A percentile compares a stretch with the other conserved stretches of the same genome.
Evolutionary conservation across 2,797 vertebrate species (phyloP).

Genomic region (Alouatta caraya): DNA sequence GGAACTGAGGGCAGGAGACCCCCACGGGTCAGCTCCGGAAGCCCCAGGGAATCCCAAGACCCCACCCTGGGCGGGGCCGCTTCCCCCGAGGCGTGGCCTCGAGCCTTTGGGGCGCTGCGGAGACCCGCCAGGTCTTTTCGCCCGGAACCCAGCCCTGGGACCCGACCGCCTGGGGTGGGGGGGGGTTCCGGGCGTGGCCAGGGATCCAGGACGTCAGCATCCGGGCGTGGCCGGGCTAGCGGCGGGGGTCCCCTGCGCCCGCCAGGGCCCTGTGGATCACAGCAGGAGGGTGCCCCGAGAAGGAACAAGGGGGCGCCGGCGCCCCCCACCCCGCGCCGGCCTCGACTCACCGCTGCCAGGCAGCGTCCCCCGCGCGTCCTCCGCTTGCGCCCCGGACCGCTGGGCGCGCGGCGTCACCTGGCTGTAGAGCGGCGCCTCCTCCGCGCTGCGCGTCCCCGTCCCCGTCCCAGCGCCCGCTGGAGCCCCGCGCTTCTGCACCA

Average conservation of each 20-base stretch:
- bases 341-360: conserved; percentile 15
- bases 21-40: not conserved
- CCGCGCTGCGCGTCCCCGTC: fast-evolving
- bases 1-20: not conserved
- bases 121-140: fast-evolving
- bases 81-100: not conserved
- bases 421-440: conserved; percentile 43
- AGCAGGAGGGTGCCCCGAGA: fast-evolving
- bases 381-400: not conserved
- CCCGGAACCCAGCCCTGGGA: not conserved
- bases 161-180: not conserved
- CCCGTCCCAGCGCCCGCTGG: fast-evolving
- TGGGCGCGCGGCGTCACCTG: conserved; percentile 26
- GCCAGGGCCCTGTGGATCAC: too few species aligned
- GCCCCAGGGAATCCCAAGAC: too few species aligned
- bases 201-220: not conserved
- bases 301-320: fast-evolving
- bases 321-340: fast-evolving
- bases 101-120: fast-evolving
- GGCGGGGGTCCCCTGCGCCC: fast-evolving
- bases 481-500: conserved; percentile 62
- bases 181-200: not conserved
- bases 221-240: not conserved
- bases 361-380: not conserved
- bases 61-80: fast-evolving